Evolutionary conservation across 2,113 vertebrate genomes (phyloP).

Genomic region (Potamarius usumacintae): DNA sequence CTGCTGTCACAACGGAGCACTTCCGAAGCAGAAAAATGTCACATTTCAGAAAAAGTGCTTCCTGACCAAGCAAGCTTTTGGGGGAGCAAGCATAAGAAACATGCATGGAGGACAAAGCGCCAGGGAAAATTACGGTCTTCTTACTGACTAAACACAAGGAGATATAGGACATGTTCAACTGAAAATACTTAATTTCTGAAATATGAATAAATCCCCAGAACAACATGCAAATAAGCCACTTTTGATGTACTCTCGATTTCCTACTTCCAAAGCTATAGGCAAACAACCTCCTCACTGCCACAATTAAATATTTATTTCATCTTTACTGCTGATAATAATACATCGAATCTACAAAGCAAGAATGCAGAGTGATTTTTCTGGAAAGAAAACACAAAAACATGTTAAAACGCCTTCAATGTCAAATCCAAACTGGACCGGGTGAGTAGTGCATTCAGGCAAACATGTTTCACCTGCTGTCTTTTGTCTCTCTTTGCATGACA

Average conservation of each 20-base stretch:
- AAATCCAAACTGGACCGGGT: background rate
- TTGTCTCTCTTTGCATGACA: background rate
- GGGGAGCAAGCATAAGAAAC: background rate
- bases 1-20: background rate
- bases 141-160: background rate
- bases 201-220: background rate
- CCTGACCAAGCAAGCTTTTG: background rate
- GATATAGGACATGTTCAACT: background rate
- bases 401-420: background rate
- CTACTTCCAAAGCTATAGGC: background rate
- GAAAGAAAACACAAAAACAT: too few relatives aligned
- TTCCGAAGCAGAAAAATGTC: background rate
- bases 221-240: background rate
- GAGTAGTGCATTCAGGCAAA: background rate
- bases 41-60: background rate
- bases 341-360: background rate
- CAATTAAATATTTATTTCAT: background rate
- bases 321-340: too few relatives aligned
- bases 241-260: background rate
- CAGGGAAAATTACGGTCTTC: background rate
- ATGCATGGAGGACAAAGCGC: background rate
- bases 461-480: background rate
- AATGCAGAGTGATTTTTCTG: background rate
- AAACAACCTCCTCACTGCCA: background rate
- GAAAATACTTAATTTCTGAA: background rate